Base-by-base conservation (phyloP, 2,888 invertebrate species). In the Archips crataeganus region DNA sequence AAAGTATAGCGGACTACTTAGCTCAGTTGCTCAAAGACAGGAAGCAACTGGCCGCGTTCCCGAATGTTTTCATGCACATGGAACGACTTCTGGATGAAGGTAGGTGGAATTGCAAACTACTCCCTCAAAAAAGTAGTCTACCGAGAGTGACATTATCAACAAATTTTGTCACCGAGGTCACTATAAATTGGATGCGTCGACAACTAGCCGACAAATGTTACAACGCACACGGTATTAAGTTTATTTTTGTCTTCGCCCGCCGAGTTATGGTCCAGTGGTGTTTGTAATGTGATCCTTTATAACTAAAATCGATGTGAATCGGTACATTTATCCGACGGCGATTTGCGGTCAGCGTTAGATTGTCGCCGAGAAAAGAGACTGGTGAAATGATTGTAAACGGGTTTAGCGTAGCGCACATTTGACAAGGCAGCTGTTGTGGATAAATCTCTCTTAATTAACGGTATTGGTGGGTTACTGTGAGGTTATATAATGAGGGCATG, bases 11-110 rank as follows among this genome's bases (percentile, higher is more conserved):
- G 95, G 99, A 99, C 96, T 99, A 99, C 96, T 96, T 99, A 96
- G 99, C 99, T 93, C 99, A 99, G 96, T 97, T 99, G 95, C 97
- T 99, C 93, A 99, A 99, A 97, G 99, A 99, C 97, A 98, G 99
- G 96, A 99, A 99, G 96, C 99, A 99, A 96, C 96, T 99, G 94
- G 98, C 99, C 90, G 99, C 99, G 91, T 99, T 99, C 96, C 99
- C 99, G 85, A 99, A 99, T 96, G 98, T 99, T 94, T 99, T 99
- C 96, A 97, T 98, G 95, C 99, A 99, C 96, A 97, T 99, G 94
- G 99, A 99, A 95, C 97, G 99, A 94, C 97, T 99, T 88, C 96
- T 99, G 92, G 99, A 99, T 94, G 99, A 99, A 97, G 99, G 99
- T 99, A 96, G 87, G 94, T 90, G 82, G 84, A 84, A 87, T 87